Evolutionary conservation across 2,797 vertebrate species (phyloP).

Genomic region (Enteromius unitaeniatus): DNA sequence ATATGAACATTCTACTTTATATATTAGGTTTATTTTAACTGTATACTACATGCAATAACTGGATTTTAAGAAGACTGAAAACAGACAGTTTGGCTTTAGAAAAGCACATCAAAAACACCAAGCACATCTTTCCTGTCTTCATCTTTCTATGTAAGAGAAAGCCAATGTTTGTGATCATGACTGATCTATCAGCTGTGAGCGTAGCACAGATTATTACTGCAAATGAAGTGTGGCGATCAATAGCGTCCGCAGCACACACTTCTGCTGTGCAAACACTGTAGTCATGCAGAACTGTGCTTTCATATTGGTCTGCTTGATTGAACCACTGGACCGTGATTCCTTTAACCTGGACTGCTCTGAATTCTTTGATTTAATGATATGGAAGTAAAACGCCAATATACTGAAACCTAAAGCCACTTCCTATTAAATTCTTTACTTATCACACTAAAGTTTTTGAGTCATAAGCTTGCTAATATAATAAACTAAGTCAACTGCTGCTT

Average conservation of each 20-base stretch:
- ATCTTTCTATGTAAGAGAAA: background rate
- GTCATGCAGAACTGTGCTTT: conserved; percentile 41
- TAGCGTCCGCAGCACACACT: conserved; percentile 44
- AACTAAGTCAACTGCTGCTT: background rate
- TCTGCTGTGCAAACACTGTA: conserved; percentile 24
- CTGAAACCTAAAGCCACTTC: background rate
- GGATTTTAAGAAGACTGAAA: background rate
- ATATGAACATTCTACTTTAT: background rate
- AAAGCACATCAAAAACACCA: conserved; percentile 2
- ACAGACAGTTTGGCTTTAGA: background rate
- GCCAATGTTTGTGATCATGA: conserved; percentile 32
- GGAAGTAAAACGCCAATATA: conserved; percentile 1
- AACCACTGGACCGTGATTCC: background rate
- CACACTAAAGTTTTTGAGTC: background rate
- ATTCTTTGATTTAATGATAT: background rate
- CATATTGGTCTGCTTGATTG: conserved; percentile 11
- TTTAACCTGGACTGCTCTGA: background rate
- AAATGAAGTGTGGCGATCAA: conserved; percentile 49
- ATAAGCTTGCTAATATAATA: background rate
- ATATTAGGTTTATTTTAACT: background rate
- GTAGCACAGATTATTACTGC: conserved; percentile 36
- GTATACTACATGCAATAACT: background rate
- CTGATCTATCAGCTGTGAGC: conserved; percentile 16
- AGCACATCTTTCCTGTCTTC: background rate
- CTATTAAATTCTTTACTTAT: background rate